Evolutionary conservation across 2,797 vertebrate genomes (phyloP).

Genomic region (Allobates femoralis): DNA sequence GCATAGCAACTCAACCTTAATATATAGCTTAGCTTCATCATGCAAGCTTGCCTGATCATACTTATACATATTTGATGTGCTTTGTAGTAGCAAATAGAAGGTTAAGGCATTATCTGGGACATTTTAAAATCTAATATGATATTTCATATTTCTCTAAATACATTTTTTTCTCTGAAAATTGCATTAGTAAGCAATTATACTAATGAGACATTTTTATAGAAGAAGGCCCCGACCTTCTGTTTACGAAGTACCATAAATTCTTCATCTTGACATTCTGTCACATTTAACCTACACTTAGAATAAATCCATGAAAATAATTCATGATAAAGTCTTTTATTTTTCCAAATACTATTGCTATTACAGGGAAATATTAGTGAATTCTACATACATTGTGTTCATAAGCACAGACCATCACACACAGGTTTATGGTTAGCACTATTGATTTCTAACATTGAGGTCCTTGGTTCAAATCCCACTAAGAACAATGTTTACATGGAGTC

Average conservation of each 20-base stretch:
- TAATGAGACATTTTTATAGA: slow-evolving; percentile 54
- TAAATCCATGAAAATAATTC: slow-evolving; percentile 3
- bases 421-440: no score
- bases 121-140: slow-evolving; percentile 47
- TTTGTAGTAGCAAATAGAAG: slow-evolving; percentile 30
- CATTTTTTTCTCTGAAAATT: slow-evolving; percentile 39
- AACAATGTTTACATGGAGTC: neutral
- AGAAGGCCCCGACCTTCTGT: slow-evolving; percentile 43
- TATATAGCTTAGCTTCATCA: slow-evolving; percentile 33
- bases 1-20: slow-evolving; percentile 35
- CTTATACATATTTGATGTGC: slow-evolving; percentile 11
- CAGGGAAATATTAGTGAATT: neutral
- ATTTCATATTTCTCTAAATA: slow-evolving; percentile 58
- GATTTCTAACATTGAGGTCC: neutral
- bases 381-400: neutral
- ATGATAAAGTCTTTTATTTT: slow-evolving; percentile 12
- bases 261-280: slow-evolving; percentile 61
- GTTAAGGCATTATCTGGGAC: slow-evolving; percentile 50
- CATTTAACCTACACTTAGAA: slow-evolving; percentile 43
- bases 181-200: slow-evolving; percentile 57
- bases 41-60: slow-evolving; percentile 16
- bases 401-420: neutral
- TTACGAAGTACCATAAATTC: slow-evolving; percentile 45
- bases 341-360: neutral
- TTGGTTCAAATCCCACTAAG: neutral